Percentiles rank a stretch among this genome's conserved stretches.
phyloP scores from a whole-genome alignment of 2,797 vertebrate species.

The Thunnus albacares region DNA sequence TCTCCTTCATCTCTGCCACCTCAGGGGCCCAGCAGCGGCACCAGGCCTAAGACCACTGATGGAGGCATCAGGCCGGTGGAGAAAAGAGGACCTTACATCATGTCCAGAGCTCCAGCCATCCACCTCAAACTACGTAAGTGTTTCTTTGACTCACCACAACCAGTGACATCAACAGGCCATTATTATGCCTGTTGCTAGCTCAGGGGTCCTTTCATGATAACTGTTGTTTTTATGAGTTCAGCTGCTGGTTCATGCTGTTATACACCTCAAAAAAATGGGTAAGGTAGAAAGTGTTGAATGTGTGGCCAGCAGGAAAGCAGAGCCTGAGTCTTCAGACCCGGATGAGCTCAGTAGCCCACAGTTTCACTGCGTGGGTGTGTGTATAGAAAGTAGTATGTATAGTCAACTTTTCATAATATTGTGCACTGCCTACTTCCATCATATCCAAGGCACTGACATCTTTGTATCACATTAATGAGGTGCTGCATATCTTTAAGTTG shows the following conservation, averaged over 20 bases:
- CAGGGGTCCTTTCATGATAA: background rate
- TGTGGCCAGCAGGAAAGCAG: background rate
- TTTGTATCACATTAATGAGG: background rate
- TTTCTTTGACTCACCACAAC: constrained; percentile 1
- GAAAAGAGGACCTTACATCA: constrained; percentile 93
- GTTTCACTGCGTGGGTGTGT: background rate
- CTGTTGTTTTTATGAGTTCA: constrained; percentile 18
- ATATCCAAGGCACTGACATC: background rate
- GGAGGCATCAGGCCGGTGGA: constrained; percentile 80
- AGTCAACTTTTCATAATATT: background rate
- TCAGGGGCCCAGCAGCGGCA: constrained; percentile 67
- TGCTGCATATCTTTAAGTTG: background rate
- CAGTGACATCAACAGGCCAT: background rate
- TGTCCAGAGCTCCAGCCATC: constrained; percentile 90
- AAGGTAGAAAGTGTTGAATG: background rate
- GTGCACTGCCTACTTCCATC: too few relatives aligned
- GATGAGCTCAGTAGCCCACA: too few relatives aligned
- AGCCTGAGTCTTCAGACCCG: constrained; percentile 11
- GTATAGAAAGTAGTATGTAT: background rate
- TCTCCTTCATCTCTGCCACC: background rate
- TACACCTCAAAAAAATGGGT: background rate
- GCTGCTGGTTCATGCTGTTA: background rate
- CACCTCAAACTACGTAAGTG: constrained; percentile 94
- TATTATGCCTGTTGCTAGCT: background rate
- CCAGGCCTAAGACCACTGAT: constrained; percentile 77